phyloP scores from a whole-genome alignment of 2,888 invertebrate genomes.

The Harmothoe impar region DNA sequence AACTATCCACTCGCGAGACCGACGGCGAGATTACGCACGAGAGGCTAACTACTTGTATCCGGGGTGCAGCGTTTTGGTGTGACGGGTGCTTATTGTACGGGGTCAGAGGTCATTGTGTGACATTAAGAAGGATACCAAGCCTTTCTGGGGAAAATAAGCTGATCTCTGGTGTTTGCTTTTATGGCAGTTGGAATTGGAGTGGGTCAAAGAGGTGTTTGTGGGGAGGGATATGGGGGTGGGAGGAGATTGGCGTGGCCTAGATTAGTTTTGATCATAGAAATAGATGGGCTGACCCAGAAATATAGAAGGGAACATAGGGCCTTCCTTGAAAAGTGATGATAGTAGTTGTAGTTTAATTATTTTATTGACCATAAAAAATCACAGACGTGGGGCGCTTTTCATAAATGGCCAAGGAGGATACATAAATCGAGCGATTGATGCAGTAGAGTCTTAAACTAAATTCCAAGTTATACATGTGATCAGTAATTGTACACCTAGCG shows the following conservation, averaged over 20 bases:
- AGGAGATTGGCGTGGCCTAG: background rate
- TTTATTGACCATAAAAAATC: no score
- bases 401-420: no score
- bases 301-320: no score
- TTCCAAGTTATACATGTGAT: no score
- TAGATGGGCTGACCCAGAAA: background rate
- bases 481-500: no score
- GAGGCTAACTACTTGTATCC: slow-evolving; percentile 40
- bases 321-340: no score
- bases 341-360: no score
- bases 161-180: background rate
- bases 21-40: slow-evolving; percentile 8
- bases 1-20: background rate
- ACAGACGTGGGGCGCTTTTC: no score
- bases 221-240: no score
- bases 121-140: background rate
- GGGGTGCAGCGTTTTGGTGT: background rate
- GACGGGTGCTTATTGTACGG: slow-evolving; percentile 40
- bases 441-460: no score
- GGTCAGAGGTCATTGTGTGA: slow-evolving; percentile 8
- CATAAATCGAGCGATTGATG: no score
- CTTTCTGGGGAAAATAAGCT: slow-evolving; percentile 4
- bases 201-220: no score
- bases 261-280: background rate
- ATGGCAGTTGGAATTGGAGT: background rate